These are phyloP conservation scores for Tromatobia lineatoria DNA, from an alignment of 2,888 invertebrate species.

Conservation along the genomic window DNA sequence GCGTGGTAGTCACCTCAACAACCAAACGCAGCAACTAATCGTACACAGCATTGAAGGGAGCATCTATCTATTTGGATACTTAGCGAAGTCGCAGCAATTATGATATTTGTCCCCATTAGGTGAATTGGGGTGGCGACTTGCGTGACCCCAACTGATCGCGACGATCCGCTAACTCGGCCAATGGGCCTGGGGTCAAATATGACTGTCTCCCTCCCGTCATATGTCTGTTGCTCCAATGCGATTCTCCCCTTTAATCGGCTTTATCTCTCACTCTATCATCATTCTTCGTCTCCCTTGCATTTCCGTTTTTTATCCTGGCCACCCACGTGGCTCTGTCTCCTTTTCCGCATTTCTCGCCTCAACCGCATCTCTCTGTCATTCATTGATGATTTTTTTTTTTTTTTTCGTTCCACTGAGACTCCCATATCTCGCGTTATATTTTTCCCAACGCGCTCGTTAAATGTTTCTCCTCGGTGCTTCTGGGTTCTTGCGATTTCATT, in stretches of 20 bases:
- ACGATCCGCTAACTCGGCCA: slow-evolving; percentile 82
- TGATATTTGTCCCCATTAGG: slow-evolving; percentile 85
- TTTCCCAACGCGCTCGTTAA: slow-evolving; percentile 41
- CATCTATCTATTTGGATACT: slow-evolving; percentile 83
- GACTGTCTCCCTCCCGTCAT: slow-evolving; percentile 74
- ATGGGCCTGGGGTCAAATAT: slow-evolving; percentile 84
- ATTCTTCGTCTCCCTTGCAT: slow-evolving; percentile 45
- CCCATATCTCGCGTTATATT: slow-evolving; percentile 10
- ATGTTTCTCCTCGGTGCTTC: slow-evolving; percentile 13
- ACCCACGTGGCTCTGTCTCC: slow-evolving; percentile 36
- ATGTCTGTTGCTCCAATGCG: slow-evolving; percentile 44
- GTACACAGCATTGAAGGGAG: slow-evolving; percentile 40
- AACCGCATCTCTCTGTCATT: slow-evolving; percentile 31
- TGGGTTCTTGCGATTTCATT: slow-evolving; percentile 42
- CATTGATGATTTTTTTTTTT: slow-evolving; percentile 3
- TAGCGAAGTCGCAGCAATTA: slow-evolving; percentile 82
- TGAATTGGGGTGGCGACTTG: slow-evolving; percentile 85
- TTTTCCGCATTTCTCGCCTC: slow-evolving; percentile 50
- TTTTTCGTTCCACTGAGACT: slow-evolving; percentile 16
- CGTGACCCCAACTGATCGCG: slow-evolving; percentile 84
- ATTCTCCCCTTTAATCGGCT: slow-evolving; percentile 62
- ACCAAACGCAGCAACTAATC: slow-evolving; percentile 6
- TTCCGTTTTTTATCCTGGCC: slow-evolving; percentile 35
- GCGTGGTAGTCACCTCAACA: slow-evolving; percentile 5
- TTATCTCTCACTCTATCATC: slow-evolving; percentile 58